Conservation (phyloP, 2,113 vertebrate genomes). For the Xyrauchen texanus region DNA sequence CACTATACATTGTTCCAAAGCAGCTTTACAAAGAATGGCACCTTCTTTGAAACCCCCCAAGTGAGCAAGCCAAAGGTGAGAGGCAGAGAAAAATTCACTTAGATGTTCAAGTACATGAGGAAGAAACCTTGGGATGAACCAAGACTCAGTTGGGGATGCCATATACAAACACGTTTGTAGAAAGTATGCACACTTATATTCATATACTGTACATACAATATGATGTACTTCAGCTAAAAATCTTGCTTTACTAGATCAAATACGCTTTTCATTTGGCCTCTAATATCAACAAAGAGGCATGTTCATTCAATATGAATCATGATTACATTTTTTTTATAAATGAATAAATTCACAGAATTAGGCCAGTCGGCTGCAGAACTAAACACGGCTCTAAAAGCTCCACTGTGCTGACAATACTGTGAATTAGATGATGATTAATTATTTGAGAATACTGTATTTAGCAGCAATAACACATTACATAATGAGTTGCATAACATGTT, state of each 20-base stretch:
- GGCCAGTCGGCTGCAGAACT: neutral
- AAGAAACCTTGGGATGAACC: too few species aligned
- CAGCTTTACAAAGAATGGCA: too few species aligned
- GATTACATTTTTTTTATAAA: too few species aligned
- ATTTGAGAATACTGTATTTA: neutral
- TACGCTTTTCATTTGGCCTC: neutral
- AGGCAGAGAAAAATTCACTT: too few species aligned
- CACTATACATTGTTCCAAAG: too few species aligned
- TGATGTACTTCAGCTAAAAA: neutral
- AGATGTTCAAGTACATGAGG: too few species aligned
- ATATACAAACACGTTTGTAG: too few species aligned
- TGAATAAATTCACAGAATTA: constrained; percentile 6
- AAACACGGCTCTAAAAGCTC: neutral
- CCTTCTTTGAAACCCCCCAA: too few species aligned
- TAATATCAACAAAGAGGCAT: neutral
- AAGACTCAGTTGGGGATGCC: too few species aligned
- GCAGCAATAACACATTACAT: neutral
- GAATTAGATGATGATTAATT: neutral
- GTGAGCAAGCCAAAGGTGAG: too few species aligned
- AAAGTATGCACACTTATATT: neutral
- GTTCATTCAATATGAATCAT: neutral
- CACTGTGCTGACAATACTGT: neutral
- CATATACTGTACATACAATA: too few species aligned
- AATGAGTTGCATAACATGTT: neutral
- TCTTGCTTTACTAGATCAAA: neutral